Evolutionary conservation across 2,797 vertebrate genomes (phyloP), one percentile per base, ranked within the genome.

Genomic region (Syngnathus acus): DNA sequence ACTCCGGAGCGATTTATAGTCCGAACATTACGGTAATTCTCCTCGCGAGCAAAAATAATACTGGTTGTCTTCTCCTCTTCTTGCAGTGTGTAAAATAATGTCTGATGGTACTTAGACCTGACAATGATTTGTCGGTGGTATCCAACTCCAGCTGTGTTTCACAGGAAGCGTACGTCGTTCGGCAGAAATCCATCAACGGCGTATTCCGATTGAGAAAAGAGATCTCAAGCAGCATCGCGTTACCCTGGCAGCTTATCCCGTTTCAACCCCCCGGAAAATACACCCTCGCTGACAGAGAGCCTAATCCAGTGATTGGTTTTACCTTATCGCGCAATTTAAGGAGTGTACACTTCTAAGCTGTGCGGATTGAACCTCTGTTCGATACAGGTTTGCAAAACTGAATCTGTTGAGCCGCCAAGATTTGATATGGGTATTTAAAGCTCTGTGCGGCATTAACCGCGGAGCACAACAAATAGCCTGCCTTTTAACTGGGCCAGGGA

Each of bases 391-490:
- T 92, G 91, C 91, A 92, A 91, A 93, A 93, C 91, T 89, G 90
- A 91, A 91, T 93, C 91, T 91, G 92, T 92, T 92, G 91, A 93
- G 92, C 92, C 90, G 80, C 85, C 82, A 89, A 92, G 92, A 93
- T 93, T 93, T 93, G 92, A 92, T 92, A 91, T 89, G 90, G 91
- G 92, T 93, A 91, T 93, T 92, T 92, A 92, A 92, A 92, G 91
- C 92, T 92, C 91, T 92, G 89, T 14, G 68, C 78, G 80, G 91
- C 89, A 93, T 93, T 93, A 93, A 90, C 91, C 85, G 84, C 86
- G 58, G 87, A 91, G 90, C 90, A 93, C 92, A 93, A 93, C 91
- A 93, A 93, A 93, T 92, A 92, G 88, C 87, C 89, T 84, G 86
- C 82, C 90, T 90, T 90, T 91, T 92, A 92, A 90, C 90, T 84